A percentile compares a stretch with the other conserved stretches of the same genome.
These are phyloP conservation scores for Yponomeuta sedellus DNA, from an alignment of 2,888 invertebrate species.

Conservation along the genomic window DNA sequence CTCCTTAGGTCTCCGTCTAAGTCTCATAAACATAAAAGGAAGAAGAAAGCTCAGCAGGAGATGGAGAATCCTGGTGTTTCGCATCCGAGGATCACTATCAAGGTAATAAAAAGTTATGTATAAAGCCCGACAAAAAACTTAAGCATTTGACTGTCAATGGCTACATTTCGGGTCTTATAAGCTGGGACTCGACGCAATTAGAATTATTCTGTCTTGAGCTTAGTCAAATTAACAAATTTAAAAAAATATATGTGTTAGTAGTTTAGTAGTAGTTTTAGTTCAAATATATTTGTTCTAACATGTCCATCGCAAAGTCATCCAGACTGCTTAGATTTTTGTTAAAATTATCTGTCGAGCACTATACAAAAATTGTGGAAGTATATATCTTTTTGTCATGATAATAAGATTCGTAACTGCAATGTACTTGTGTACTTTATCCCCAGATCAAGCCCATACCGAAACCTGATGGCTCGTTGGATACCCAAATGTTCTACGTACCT, in stretches of 20 bases:
- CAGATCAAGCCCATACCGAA: conserved; percentile 87
- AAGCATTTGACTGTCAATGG: no score
- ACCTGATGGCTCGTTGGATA: conserved; percentile 85
- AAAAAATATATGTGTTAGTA: no score
- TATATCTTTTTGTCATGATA: not conserved
- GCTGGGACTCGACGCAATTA: no score
- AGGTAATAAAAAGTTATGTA: conserved; percentile 63
- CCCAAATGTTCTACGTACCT: conserved; percentile 87
- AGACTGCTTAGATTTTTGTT: no score
- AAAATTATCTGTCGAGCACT: no score
- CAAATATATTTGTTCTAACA: no score
- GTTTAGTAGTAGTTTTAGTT: no score
- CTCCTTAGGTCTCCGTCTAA: conserved; percentile 79
- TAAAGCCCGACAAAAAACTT: no score
- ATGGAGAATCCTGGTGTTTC: conserved; percentile 72
- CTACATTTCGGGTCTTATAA: no score
- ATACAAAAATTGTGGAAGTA: not conserved
- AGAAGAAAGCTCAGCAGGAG: conserved; percentile 83
- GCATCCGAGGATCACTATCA: conserved; percentile 88
- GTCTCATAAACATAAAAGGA: conserved; percentile 88
- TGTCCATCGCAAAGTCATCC: no score
- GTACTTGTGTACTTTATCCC: conserved; percentile 19
- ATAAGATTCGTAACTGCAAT: not conserved
- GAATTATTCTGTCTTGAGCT: no score
- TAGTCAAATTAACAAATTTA: no score